Conservation (phyloP, 1,140 invertebrate genomes). For the Zaprionus camerounensis region DNA sequence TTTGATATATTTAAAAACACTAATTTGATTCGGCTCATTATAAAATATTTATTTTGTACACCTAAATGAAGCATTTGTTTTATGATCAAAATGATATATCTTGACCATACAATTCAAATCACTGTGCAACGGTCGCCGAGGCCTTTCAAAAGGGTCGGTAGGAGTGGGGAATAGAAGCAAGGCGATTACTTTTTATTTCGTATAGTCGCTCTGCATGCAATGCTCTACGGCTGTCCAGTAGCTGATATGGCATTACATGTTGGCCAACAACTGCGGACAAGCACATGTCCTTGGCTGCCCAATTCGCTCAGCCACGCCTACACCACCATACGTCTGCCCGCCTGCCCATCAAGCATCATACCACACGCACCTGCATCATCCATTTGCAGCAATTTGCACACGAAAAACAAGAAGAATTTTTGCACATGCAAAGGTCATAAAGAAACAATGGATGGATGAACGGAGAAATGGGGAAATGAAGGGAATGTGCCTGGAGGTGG, state of each 20-base stretch:
- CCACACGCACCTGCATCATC: conserved; percentile 35
- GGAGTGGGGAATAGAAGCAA: not conserved
- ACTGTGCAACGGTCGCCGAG: not conserved
- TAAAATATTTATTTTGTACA: no score
- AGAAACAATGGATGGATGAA: conserved; percentile 51
- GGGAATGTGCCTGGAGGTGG: not conserved
- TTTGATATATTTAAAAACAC: no score
- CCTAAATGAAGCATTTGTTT: no score
- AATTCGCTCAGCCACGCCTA: conserved; percentile 1
- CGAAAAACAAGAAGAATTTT: conserved; percentile 28
- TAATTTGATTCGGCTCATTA: no score
- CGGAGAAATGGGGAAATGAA: not conserved
- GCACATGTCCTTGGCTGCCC: conserved; percentile 43
- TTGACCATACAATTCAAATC: not conserved
- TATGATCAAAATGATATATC: not conserved
- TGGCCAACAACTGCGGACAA: conserved; percentile 73
- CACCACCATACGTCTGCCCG: not conserved
- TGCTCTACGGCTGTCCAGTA: conserved; percentile 53
- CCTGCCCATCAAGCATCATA: conserved; percentile 5
- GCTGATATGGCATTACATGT: conserved; percentile 76
- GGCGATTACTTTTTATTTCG: conserved; percentile 29
- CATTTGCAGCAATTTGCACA: conserved; percentile 71
- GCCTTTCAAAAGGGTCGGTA: not conserved
- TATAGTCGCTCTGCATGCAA: conserved; percentile 1
- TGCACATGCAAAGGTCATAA: conserved; percentile 47